Evolutionary conservation across 2,888 invertebrate species (phyloP).

Genomic region (Coelopa pilipes): DNA sequence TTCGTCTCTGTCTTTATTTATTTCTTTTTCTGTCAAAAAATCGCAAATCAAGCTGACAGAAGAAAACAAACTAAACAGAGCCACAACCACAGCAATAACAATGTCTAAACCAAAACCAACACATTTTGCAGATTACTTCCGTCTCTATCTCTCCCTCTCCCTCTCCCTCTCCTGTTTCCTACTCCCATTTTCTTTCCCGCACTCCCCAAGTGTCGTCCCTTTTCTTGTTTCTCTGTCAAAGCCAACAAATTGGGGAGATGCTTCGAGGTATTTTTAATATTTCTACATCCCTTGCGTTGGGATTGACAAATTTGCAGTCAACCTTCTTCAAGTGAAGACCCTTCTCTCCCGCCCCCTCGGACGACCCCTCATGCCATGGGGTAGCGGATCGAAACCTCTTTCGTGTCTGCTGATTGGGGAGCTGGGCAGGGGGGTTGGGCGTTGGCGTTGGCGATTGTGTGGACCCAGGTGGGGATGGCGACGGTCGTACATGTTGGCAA

Average conservation of each 20-base stretch:
- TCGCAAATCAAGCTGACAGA: neutral
- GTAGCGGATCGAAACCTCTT: too few species aligned
- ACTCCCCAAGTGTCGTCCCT: neutral
- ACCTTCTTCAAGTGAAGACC: neutral
- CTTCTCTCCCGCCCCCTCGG: neutral
- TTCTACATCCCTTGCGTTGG: conserved; percentile 2
- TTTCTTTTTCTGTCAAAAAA: conserved; percentile 11
- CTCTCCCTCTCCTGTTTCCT: neutral
- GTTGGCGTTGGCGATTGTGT: too few species aligned
- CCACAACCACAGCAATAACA: neutral
- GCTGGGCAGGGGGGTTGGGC: neutral
- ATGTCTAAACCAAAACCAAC: neutral
- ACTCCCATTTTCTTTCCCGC: too few species aligned
- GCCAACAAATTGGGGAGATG: neutral
- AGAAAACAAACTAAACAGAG: neutral
- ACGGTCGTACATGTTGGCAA: neutral
- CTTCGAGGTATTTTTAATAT: conserved; percentile 18
- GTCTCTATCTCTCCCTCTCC: neutral
- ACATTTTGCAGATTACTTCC: conserved; percentile 25
- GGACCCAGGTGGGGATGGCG: too few species aligned
- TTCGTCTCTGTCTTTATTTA: too few species aligned
- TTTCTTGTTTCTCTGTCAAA: too few species aligned
- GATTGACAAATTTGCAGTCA: conserved; percentile 5
- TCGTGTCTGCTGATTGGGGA: too few species aligned
- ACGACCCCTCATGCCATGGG: neutral